A percentile compares a stretch with the other conserved stretches of the same genome.
Evolutionary conservation across 2,113 vertebrate species (phyloP).

Genomic region (Spilogale gracilis): DNA sequence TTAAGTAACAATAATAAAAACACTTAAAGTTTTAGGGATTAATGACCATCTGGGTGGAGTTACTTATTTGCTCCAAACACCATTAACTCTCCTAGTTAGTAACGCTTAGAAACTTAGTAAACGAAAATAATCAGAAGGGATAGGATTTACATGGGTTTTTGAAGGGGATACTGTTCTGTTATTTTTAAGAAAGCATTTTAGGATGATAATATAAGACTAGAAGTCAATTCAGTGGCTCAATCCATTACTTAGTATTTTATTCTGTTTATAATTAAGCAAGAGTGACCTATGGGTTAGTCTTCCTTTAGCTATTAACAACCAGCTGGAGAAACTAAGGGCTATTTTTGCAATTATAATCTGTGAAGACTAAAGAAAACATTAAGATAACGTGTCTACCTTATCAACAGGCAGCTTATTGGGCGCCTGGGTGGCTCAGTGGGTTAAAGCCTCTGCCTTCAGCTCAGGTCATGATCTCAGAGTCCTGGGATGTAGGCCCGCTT

Average conservation of each 20-base stretch:
- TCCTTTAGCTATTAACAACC: conserved; percentile 27
- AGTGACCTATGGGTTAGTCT: background rate
- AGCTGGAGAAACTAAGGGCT: conserved; percentile 55
- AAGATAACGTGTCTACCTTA: conserved; percentile 52
- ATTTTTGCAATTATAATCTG: conserved; percentile 67
- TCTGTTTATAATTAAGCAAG: conserved; percentile 58
- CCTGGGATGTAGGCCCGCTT: no score
- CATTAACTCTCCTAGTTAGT: background rate
- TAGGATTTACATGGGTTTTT: background rate
- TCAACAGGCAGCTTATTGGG: conserved; percentile 42
- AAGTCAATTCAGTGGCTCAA: background rate
- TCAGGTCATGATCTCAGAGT: no score
- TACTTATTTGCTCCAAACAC: background rate
- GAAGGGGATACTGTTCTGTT: background rate
- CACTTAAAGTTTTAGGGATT: background rate
- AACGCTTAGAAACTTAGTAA: background rate
- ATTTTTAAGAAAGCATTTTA: background rate
- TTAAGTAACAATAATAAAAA: background rate
- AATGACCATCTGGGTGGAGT: background rate
- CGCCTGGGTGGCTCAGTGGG: no score
- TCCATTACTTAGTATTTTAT: background rate
- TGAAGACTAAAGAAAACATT: conserved; percentile 22
- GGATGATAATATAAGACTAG: background rate
- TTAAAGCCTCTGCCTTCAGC: no score
- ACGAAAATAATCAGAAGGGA: background rate